These are phyloP conservation scores for Tetheella fluctuosa DNA, from an alignment of 2,888 invertebrate species.

Conservation along the genomic window DNA sequence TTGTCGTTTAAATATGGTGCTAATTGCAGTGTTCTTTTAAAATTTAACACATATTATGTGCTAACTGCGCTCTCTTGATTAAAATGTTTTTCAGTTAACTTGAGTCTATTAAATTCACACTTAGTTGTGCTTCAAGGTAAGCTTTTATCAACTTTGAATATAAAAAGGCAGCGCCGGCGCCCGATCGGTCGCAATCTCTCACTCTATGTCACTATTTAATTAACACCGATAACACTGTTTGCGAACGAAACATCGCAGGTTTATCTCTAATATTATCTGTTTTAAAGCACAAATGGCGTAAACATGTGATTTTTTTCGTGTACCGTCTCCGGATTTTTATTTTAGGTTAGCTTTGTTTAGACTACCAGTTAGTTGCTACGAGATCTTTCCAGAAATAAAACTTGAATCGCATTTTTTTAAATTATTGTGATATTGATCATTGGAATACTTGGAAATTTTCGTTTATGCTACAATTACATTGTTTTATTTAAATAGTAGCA, in stretches of 20 bases:
- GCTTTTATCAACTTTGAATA: not conserved
- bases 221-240: constrained; percentile 58
- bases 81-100: not conserved
- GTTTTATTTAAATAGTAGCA: no score
- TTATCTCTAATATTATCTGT: constrained; percentile 49
- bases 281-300: constrained; percentile 35
- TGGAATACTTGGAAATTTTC: not conserved
- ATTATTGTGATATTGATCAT: not conserved
- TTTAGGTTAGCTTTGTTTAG: not conserved
- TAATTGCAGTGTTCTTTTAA: not conserved
- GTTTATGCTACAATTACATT: not conserved
- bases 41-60: not conserved
- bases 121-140: not conserved
- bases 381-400: not conserved
- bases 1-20: not conserved
- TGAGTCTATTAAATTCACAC: constrained; percentile 6
- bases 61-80: not conserved
- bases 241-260: constrained; percentile 37
- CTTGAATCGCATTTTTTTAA: not conserved
- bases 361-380: not conserved
- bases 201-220: constrained; percentile 55
- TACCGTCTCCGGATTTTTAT: not conserved
- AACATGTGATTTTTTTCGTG: constrained; percentile 10
- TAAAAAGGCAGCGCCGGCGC: not conserved
- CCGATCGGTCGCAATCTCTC: not conserved